Percentiles rank a stretch among this genome's conserved stretches.
These are phyloP conservation scores for Rostratula benghalensis DNA, from an alignment of 2,113 vertebrate genomes.

Conservation along the genomic window DNA sequence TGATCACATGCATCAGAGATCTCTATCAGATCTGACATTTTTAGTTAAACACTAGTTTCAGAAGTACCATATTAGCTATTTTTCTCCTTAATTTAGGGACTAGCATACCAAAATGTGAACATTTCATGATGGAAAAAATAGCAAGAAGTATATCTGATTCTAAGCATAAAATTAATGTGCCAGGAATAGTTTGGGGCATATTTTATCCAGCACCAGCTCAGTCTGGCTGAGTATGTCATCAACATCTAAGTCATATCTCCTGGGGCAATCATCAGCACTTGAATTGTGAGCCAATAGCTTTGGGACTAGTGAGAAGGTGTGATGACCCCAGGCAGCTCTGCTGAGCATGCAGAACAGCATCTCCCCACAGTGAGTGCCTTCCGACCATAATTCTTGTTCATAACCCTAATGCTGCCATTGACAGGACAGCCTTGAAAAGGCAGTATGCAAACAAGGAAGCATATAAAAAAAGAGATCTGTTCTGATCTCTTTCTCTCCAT, in stretches of 20 bases:
- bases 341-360: neutral
- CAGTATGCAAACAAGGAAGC: neutral
- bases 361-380: neutral
- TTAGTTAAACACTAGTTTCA: neutral
- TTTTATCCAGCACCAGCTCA: constrained; percentile 1
- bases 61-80: neutral
- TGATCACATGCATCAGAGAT: neutral
- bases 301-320: neutral
- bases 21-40: neutral
- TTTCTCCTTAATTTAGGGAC: neutral
- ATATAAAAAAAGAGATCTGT: neutral
- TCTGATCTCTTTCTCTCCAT: neutral
- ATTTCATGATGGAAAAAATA: neutral
- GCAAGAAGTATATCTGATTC: neutral
- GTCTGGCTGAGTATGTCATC: neutral
- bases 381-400: neutral
- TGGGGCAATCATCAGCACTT: neutral
- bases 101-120: neutral
- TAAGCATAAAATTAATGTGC: neutral
- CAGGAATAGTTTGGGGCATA: neutral
- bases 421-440: neutral
- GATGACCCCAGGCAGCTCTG: neutral
- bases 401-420: neutral
- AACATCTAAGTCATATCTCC: neutral
- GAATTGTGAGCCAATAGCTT: neutral